Percentiles rank a stretch among this genome's conserved stretches.
These are phyloP conservation scores for Acanthosepion esculentum DNA, from an alignment of 2,888 invertebrate genomes.

Conservation along the genomic window DNA sequence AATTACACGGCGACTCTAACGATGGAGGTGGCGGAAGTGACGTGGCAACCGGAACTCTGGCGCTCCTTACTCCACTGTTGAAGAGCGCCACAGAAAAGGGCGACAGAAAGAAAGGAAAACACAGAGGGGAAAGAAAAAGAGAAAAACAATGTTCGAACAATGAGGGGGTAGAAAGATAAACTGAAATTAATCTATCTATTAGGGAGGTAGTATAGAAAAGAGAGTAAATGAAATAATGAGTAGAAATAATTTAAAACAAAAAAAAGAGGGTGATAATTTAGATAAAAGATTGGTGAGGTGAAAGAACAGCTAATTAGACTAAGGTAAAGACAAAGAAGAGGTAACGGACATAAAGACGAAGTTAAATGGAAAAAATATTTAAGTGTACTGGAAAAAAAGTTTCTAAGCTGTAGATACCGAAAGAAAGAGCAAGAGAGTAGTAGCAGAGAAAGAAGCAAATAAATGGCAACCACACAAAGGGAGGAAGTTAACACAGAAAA, in stretches of 20 bases:
- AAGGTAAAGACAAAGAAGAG: too few species aligned
- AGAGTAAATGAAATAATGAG: not conserved
- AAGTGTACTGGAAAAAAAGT: not conserved
- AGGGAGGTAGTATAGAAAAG: not conserved
- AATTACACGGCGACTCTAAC: not conserved
- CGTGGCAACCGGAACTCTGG: constrained; percentile 34
- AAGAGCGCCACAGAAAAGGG: not conserved
- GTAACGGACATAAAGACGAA: too few species aligned
- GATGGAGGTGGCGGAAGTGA: constrained; percentile 45
- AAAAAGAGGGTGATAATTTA: not conserved
- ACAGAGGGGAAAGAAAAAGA: too few species aligned
- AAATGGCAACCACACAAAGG: not conserved
- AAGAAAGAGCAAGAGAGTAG: not conserved
- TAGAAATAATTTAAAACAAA: not conserved
- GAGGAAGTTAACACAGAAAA: not conserved
- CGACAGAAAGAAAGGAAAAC: not conserved
- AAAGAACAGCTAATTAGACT: too few species aligned
- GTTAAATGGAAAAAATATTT: not conserved
- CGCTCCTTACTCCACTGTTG: not conserved
- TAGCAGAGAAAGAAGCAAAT: not conserved
- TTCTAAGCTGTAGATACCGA: not conserved
- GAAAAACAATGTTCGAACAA: not conserved
- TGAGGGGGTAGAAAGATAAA: not conserved
- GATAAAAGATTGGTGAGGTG: not conserved
- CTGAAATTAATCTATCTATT: not conserved